Percentiles rank a stretch among this genome's conserved stretches.
phyloP scores from a whole-genome alignment of 2,797 vertebrate genomes.

The Ceyx erithaca region DNA sequence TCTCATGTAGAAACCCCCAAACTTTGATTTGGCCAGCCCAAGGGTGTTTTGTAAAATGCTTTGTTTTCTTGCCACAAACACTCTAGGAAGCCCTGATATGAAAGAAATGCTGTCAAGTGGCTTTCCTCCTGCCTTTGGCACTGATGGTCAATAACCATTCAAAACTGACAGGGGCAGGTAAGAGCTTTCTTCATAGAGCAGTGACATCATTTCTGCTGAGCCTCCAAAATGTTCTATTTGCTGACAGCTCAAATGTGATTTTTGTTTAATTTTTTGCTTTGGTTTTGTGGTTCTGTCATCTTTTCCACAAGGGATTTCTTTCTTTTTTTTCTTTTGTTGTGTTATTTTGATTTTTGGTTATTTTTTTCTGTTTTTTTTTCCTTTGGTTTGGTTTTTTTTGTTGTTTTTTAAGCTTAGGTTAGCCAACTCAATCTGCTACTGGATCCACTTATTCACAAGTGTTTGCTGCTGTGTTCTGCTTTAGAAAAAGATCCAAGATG shows the following conservation, averaged over 20 bases:
- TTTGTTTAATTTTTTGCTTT: not conserved
- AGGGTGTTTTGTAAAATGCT: conserved; percentile 74
- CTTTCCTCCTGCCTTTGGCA: conserved; percentile 73
- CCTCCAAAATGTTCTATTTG: conserved; percentile 36
- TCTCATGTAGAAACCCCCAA: conserved; percentile 61
- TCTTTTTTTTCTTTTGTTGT: not conserved
- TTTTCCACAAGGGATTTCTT: not conserved
- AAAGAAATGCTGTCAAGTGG: conserved; percentile 73
- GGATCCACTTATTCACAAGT: not conserved
- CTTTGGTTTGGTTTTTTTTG: too few species aligned
- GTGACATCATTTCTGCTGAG: conserved; percentile 64
- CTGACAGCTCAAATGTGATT: conserved; percentile 50
- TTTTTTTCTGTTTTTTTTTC: too few species aligned
- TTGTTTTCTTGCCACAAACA: conserved; percentile 73
- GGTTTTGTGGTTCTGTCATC: conserved; percentile 38
- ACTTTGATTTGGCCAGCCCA: conserved; percentile 48
- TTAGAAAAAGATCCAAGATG: conserved; percentile 25
- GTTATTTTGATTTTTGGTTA: too few species aligned
- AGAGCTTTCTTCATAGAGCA: conserved; percentile 72
- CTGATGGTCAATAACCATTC: conserved; percentile 73
- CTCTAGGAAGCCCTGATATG: conserved; percentile 73
- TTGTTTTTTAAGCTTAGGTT: not conserved
- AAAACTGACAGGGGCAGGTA: conserved; percentile 74
- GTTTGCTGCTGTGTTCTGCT: conserved; percentile 42
- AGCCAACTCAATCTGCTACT: not conserved